Evolutionary conservation across 2,888 invertebrate species (phyloP).

Genomic region (Hemicrepidius hirtus): DNA sequence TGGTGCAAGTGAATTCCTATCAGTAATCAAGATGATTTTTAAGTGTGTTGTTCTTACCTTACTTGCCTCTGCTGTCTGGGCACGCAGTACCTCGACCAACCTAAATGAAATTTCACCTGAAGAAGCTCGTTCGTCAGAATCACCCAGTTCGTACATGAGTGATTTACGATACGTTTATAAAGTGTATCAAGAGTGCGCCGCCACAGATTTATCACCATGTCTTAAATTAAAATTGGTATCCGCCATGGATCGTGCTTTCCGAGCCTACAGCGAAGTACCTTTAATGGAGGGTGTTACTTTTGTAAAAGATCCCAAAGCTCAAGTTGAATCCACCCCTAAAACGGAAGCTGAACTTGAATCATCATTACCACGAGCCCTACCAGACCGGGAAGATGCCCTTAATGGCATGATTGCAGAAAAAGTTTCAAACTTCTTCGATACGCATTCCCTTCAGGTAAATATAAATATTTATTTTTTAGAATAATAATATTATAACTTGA

Average conservation of each 20-base stretch:
- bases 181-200: slow-evolving; percentile 87
- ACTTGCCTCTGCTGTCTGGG: slow-evolving; percentile 74
- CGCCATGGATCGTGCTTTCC: slow-evolving; percentile 83
- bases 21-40: slow-evolving; percentile 74
- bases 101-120: slow-evolving; percentile 71
- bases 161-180: slow-evolving; percentile 85
- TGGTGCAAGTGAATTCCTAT: slow-evolving; percentile 70
- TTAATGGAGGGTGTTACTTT: slow-evolving; percentile 85
- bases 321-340: slow-evolving; percentile 71
- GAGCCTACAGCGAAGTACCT: slow-evolving; percentile 77
- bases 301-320: slow-evolving; percentile 76
- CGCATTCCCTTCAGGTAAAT: slow-evolving; percentile 85
- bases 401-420: slow-evolving; percentile 85
- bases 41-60: slow-evolving; percentile 77
- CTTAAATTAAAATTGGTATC: slow-evolving; percentile 87
- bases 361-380: slow-evolving; percentile 82
- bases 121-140: slow-evolving; percentile 65
- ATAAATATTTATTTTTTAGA: slow-evolving; percentile 5
- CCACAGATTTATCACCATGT: slow-evolving; percentile 81
- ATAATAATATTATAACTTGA: neutral
- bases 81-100: slow-evolving; percentile 73
- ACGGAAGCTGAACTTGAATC: slow-evolving; percentile 81
- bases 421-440: slow-evolving; percentile 83
- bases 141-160: slow-evolving; percentile 73
- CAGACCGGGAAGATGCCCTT: slow-evolving; percentile 82